Percentiles rank a stretch among this genome's conserved stretches.
These are phyloP conservation scores for Achatina immaculata DNA, from an alignment of 1,140 invertebrate genomes.

Conservation along the genomic window DNA sequence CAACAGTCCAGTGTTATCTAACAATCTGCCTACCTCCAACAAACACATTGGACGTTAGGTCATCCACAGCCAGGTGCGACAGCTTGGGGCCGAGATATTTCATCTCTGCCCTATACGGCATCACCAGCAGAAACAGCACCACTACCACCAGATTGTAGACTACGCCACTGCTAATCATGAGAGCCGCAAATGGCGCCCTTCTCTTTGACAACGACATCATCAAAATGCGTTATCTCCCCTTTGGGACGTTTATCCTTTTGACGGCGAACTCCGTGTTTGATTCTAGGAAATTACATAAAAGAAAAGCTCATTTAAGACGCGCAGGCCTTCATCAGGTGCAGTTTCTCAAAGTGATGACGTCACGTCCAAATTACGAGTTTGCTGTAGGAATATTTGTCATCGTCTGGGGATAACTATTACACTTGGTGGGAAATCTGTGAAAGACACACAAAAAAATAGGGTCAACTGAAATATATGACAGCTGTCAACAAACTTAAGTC, in stretches of 20 bases:
- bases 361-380: too few relatives aligned
- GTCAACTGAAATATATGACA: too few relatives aligned
- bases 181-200: background rate
- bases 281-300: background rate
- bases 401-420: too few relatives aligned
- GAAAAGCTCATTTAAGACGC: too few relatives aligned
- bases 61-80: slow-evolving; percentile 90
- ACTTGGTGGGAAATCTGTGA: too few relatives aligned
- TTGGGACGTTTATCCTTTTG: background rate
- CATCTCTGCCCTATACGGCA: slow-evolving; percentile 20
- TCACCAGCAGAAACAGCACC: slow-evolving; percentile 8
- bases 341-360: too few relatives aligned
- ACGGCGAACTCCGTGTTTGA: background rate
- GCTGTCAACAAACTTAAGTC: too few relatives aligned
- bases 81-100: slow-evolving; percentile 51
- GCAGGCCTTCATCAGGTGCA: too few relatives aligned
- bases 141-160: background rate
- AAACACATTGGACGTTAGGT: slow-evolving; percentile 75
- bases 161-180: background rate
- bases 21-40: slow-evolving; percentile 28
- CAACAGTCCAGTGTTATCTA: too few relatives aligned
- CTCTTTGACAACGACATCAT: background rate
- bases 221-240: background rate
- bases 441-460: too few relatives aligned
- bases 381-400: too few relatives aligned